These are phyloP conservation scores for Caracal caracal DNA, from an alignment of 2,113 vertebrate species.

Conservation along the genomic window DNA sequence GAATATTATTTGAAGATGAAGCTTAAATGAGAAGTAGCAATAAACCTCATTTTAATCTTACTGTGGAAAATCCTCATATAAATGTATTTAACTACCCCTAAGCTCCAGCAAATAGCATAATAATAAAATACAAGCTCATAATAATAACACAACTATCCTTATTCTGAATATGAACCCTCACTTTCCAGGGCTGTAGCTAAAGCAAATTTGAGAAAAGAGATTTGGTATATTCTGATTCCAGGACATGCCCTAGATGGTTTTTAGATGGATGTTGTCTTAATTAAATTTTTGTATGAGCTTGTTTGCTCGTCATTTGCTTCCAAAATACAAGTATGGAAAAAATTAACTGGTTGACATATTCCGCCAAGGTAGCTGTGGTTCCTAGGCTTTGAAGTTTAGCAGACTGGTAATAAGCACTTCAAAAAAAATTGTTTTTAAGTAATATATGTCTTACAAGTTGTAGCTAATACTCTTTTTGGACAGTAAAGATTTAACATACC, in stretches of 20 bases:
- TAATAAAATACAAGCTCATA: slow-evolving; percentile 5
- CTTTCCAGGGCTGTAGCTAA: not conserved
- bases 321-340: not conserved
- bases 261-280: not conserved
- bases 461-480: not conserved
- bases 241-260: not conserved
- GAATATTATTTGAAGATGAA: not conserved
- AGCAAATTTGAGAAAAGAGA: slow-evolving; percentile 31
- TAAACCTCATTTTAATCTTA: not conserved
- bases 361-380: not conserved
- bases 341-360: not conserved
- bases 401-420: not conserved
- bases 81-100: not conserved
- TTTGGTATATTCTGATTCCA: slow-evolving; percentile 17
- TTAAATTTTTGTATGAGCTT: slow-evolving; percentile 57
- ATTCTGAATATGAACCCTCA: not conserved
- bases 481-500: not conserved
- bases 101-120: not conserved
- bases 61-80: not conserved
- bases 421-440: not conserved
- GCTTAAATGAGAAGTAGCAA: not conserved
- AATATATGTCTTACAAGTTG: not conserved
- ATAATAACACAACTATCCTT: not conserved
- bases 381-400: not conserved
- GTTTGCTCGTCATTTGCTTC: slow-evolving; percentile 48